phyloP scores from a whole-genome alignment of 2,888 invertebrate species.

The Troides aeacus region DNA sequence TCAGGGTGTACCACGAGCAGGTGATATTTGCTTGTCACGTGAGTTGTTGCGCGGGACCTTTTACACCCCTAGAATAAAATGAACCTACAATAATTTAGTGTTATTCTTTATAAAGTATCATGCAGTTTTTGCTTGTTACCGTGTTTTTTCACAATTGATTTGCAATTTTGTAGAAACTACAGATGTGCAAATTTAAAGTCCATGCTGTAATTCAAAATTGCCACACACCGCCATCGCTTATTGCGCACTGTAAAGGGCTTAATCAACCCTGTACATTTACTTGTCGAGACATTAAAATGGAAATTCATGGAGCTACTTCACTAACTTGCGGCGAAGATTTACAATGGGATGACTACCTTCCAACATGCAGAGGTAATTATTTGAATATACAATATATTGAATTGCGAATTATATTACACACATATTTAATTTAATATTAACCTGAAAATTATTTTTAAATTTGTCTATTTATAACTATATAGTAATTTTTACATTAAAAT shows the following conservation, averaged over 20 bases:
- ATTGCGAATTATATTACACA: background rate
- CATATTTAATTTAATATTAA: too few species aligned
- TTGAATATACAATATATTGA: too few species aligned
- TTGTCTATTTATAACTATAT: too few species aligned
- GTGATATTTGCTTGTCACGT: too few species aligned
- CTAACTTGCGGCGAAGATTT: slow-evolving; percentile 55
- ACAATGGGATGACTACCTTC: slow-evolving; percentile 63
- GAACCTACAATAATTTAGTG: too few species aligned
- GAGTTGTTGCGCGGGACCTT: too few species aligned
- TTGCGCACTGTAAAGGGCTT: slow-evolving; percentile 51
- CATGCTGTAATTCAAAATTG: slow-evolving; percentile 67
- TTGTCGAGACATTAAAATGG: slow-evolving; percentile 54
- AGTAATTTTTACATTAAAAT: too few species aligned
- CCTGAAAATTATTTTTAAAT: too few species aligned
- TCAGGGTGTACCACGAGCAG: too few species aligned
- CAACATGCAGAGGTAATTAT: slow-evolving; percentile 57
- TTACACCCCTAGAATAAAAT: too few species aligned
- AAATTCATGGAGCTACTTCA: slow-evolving; percentile 49
- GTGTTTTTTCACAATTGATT: slow-evolving; percentile 18
- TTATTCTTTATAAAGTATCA: too few species aligned
- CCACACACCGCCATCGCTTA: slow-evolving; percentile 56
- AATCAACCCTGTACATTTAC: slow-evolving; percentile 60
- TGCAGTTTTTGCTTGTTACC: background rate
- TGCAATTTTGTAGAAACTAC: slow-evolving; percentile 53
- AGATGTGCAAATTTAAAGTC: slow-evolving; percentile 68